Evolutionary conservation across 2,113 vertebrate species (phyloP), one percentile per base, ranked within the genome.

Genomic region (Pelmatolapia mariae): DNA sequence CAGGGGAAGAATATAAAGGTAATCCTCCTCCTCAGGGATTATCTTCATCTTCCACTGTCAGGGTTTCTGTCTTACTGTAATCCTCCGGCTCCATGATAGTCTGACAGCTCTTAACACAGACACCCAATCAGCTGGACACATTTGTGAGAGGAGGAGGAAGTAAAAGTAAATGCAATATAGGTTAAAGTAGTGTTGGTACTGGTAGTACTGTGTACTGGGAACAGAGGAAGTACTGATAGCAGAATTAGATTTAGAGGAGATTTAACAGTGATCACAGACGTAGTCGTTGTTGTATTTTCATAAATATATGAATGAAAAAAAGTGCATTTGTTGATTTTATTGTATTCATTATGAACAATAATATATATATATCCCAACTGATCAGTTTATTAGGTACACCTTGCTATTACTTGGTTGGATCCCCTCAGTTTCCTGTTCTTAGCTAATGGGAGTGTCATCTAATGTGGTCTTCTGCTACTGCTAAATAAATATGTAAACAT

Each of bases 11-110:
- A 80, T 53, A 31, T 9, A 15, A 47, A 91, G 31, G 3, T 94
- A 94, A 94, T 94, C 94, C 92, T 84, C 59, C 36, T 80, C 80
- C 29, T 43, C 66, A 2, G 61, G 90, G 93, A 92, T 94, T 63
- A 89, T 94, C 92, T 93, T 93, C 87, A 61, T 82, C 81, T 80
- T 84, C 26, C 81, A 36, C 53, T 83, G 36, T 82, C 57, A 71
- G 54, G 4, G 80, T 50, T 47, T 63, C 43, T 29, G 71, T 80
- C 9, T 82, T 56, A 18, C 78, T 86, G 50, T 94, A 93, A 93
- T 94, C 92, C 92, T 73, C 4, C 61, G 13, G 87, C 40, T 83
- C 82, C 81, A 16, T 86, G 52, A 56, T 52, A 29, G 26, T 47
- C 38, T 71, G 50, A 54, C 36, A 45, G 29, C 29, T 47, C 19